phyloP scores from a whole-genome alignment of 2,797 vertebrate genomes.

The Centropyge bicolor region DNA sequence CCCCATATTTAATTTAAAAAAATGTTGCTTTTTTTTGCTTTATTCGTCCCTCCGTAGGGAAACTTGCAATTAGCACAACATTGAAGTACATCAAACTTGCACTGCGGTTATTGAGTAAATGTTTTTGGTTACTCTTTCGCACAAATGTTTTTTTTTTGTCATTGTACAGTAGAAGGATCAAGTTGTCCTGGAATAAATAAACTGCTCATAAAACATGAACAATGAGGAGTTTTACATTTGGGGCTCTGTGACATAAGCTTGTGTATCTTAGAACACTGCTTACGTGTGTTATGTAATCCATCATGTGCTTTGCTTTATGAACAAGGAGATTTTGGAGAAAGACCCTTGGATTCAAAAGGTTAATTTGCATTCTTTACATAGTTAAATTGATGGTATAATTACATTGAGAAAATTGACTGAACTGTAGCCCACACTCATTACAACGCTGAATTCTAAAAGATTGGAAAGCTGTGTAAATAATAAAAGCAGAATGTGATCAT shows the following conservation, averaged over 20 bases:
- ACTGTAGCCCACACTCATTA: no score
- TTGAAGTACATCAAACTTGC: neutral
- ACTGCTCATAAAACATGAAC: neutral
- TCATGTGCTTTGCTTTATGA: slow-evolving; percentile 20
- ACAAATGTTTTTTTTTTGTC: neutral
- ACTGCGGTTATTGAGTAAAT: neutral
- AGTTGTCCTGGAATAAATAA: no score
- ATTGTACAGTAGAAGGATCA: neutral
- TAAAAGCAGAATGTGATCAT: no score
- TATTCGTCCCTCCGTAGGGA: no score
- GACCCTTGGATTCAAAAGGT: neutral
- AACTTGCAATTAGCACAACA: no score
- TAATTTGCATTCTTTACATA: neutral
- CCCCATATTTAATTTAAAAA: no score
- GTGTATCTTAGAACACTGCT: neutral
- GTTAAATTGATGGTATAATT: neutral
- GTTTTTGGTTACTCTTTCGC: neutral
- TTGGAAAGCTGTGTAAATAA: no score
- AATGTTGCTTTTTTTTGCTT: no score
- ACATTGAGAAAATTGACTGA: no score
- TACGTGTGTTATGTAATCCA: neutral
- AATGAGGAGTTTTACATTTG: neutral
- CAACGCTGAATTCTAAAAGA: no score
- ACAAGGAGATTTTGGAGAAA: slow-evolving; percentile 19
- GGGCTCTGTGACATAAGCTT: neutral